Conservation (phyloP, 2,888 invertebrate genomes). For the Papilio demoleus region DNA sequence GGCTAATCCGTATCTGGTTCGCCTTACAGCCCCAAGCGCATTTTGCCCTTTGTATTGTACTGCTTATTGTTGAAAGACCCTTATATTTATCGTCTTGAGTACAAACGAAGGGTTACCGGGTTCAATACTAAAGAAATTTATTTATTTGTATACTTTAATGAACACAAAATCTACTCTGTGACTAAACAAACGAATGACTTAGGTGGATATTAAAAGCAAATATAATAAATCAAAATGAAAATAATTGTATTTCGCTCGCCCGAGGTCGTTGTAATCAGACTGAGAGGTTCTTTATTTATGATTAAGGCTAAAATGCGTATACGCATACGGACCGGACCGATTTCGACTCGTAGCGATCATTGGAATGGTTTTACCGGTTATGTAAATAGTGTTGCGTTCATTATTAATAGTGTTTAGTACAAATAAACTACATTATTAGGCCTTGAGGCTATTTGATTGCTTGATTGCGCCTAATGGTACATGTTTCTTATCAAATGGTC, state of each 20-base stretch:
- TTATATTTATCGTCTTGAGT: constrained; percentile 41
- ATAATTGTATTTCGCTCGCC: constrained; percentile 74
- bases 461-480: constrained; percentile 19
- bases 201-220: constrained; percentile 51
- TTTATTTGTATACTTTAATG: constrained; percentile 37
- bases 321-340: constrained; percentile 40
- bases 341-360: constrained; percentile 35
- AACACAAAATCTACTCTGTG: constrained; percentile 36
- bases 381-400: constrained; percentile 24
- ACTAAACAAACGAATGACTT: constrained; percentile 42
- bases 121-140: constrained; percentile 28
- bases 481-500: constrained; percentile 24
- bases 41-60: constrained; percentile 50
- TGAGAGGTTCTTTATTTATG: constrained; percentile 63
- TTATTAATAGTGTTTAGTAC: constrained; percentile 29
- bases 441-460: constrained; percentile 24
- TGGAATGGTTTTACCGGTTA: constrained; percentile 29
- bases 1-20: constrained; percentile 51
- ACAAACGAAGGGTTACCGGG: constrained; percentile 35
- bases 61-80: constrained; percentile 51
- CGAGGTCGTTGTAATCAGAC: constrained; percentile 75
- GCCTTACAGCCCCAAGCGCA: constrained; percentile 49
- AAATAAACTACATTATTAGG: constrained; percentile 25
- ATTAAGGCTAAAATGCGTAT: constrained; percentile 55
- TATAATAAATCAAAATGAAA: constrained; percentile 66